Base-by-base conservation (phyloP, 2,888 invertebrate species). In the Cantharis nigra region DNA sequence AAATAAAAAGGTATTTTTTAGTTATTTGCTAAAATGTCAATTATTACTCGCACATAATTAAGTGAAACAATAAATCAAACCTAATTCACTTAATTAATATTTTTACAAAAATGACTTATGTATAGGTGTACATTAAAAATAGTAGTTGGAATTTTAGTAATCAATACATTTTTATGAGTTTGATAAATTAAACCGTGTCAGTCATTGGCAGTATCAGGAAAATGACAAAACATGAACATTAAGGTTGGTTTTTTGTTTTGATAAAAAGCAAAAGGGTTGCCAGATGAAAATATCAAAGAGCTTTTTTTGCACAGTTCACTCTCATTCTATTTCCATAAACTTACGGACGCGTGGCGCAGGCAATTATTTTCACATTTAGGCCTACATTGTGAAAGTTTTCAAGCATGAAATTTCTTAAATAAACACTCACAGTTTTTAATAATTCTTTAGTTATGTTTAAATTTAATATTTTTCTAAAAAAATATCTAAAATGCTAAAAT, bases 361-460 rank as follows among this genome's bases (percentile, higher is more conserved):
- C 67, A 77, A 77, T 77, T 77, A 77, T 77, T 77, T 77, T 77
- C 77, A 63, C 77, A 77, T 77, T 77, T 74, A 28, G 69, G 63
- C 70, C 62, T 65, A 74, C 63, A 69, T 33, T 74, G 49, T 63
- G 28, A 74, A 74, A 69, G 74, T 74, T 74, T 64, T 49, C 28
- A 28, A 73, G 49, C 23, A 69, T 63, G 33, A 74, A 74, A 74
- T 74, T 74, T 69, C 10, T 63, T 63, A 74, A 69, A 74, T 69
- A 73, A 62, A 73, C 67, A n/a, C 73, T 13, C 18, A 33, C 33
- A 49, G 49, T 49, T 49, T 49, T 49, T 49, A 49, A 49, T 49
- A 49, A 49, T 49, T 49, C 49, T 9, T 49, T n/a, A 49, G n/a
- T 49, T 49, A n/a, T 49, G 49, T 49, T 49, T 9, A 49, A 49